Evolutionary conservation across 2,797 vertebrate species (phyloP).

Genomic region (Urosaurus nigricauda): DNA sequence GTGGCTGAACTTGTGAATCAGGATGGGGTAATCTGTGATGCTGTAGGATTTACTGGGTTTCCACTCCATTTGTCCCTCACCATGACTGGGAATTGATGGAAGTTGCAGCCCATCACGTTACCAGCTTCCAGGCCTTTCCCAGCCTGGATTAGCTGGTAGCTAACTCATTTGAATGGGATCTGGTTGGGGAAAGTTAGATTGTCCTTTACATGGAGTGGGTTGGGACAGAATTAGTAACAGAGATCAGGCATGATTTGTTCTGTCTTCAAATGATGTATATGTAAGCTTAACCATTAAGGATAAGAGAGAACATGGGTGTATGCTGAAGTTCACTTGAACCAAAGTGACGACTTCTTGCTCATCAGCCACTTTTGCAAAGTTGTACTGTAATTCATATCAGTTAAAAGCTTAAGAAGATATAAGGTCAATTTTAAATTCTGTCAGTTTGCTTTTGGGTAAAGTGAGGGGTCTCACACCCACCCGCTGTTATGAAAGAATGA

Average conservation of each 20-base stretch:
- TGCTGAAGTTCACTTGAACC: not conserved
- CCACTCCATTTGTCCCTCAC: not conserved
- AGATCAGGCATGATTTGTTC: not conserved
- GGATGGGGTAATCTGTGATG: too few species aligned
- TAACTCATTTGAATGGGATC: not conserved
- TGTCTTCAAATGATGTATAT: not conserved
- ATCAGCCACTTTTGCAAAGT: not conserved
- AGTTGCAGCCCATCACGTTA: not conserved
- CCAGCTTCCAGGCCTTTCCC: not conserved
- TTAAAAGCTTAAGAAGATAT: too few species aligned
- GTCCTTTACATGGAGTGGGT: not conserved
- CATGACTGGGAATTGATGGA: not conserved
- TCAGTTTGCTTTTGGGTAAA: not conserved
- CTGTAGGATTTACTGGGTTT: accelerated
- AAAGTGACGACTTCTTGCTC: not conserved
- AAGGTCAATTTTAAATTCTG: not conserved
- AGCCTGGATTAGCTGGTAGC: not conserved
- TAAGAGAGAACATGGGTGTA: not conserved
- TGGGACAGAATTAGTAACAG: not conserved
- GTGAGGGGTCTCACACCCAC: not conserved
- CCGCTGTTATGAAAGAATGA: not conserved
- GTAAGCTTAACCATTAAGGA: not conserved
- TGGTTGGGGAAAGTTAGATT: not conserved
- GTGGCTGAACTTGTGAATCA: not conserved
- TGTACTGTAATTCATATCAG: not conserved